phyloP scores from a whole-genome alignment of 2,888 invertebrate genomes.

The Fragum whitleyi region DNA sequence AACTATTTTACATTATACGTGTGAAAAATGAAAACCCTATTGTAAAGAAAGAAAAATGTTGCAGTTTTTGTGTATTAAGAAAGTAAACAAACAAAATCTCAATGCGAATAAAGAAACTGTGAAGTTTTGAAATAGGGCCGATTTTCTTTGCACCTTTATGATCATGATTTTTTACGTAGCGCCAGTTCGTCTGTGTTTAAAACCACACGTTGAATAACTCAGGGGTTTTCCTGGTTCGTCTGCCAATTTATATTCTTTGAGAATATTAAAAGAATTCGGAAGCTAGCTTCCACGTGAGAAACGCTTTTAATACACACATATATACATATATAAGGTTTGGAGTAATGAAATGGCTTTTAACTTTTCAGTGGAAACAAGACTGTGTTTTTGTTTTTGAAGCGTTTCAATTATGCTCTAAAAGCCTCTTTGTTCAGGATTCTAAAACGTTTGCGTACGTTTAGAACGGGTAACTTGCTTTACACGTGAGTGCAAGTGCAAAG shows the following conservation, averaged over 20 bases:
- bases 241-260: slow-evolving; percentile 8
- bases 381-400: no score
- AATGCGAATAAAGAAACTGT: neutral
- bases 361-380: no score
- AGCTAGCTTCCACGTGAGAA: neutral
- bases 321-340: no score
- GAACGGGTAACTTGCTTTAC: no score
- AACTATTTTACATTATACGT: slow-evolving; percentile 14
- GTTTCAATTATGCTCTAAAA: no score
- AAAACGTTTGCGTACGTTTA: no score
- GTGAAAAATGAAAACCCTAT: slow-evolving; percentile 5
- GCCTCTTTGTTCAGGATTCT: no score
- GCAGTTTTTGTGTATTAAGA: slow-evolving; percentile 19
- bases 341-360: no score
- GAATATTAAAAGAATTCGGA: slow-evolving; percentile 11
- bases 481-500: no score
- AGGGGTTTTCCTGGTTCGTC: slow-evolving; percentile 1
- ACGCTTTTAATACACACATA: no score
- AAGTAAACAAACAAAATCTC: slow-evolving; percentile 2
- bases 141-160: neutral
- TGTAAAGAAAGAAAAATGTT: neutral
- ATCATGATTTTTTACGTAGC: neutral
- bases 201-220: slow-evolving; percentile 8
- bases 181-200: slow-evolving; percentile 3
- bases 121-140: slow-evolving; percentile 1